Conservation (phyloP, 2,797 vertebrate genomes). For the Cirrhinus mrigala region DNA sequence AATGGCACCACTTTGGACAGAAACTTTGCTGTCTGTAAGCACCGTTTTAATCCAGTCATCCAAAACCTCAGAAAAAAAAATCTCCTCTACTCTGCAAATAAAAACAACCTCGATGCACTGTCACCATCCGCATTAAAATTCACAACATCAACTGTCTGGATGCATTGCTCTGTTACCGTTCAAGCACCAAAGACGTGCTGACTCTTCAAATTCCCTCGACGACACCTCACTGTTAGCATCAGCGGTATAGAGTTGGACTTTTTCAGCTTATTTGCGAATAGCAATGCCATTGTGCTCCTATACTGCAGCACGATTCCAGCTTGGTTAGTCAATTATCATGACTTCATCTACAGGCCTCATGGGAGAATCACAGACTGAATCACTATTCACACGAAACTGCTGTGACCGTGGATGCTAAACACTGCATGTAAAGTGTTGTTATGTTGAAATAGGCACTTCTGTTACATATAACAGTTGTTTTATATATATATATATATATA, state of each 20-base stretch:
- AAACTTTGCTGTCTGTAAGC: neutral
- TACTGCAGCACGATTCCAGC: constrained; percentile 17
- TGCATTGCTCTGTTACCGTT: constrained; percentile 27
- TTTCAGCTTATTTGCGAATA: constrained; percentile 13
- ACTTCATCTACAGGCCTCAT: constrained; percentile 28
- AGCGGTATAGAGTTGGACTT: constrained; percentile 6
- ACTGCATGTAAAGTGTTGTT: constrained; percentile 6
- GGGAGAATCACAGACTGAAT: constrained; percentile 3
- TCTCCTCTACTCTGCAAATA: constrained; percentile 5
- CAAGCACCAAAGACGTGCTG: constrained; percentile 22
- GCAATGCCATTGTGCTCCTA: neutral
- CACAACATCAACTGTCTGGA: constrained; percentile 31
- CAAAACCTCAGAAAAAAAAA: neutral
- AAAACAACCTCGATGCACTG: constrained; percentile 21
- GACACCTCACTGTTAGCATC: constrained; percentile 19
- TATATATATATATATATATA: no score
- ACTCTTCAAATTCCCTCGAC: constrained; percentile 27
- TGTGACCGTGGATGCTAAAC: neutral
- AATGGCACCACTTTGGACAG: neutral
- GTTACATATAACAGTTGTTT: neutral
- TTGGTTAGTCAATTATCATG: constrained; percentile 19
- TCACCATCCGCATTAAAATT: constrained; percentile 26
- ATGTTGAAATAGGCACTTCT: neutral
- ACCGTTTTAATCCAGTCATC: constrained; percentile 12
- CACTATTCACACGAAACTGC: neutral